Evolutionary conservation across 2,797 vertebrate species (phyloP), one percentile per base, ranked within the genome.

Genomic region (Dallia pectoralis): DNA sequence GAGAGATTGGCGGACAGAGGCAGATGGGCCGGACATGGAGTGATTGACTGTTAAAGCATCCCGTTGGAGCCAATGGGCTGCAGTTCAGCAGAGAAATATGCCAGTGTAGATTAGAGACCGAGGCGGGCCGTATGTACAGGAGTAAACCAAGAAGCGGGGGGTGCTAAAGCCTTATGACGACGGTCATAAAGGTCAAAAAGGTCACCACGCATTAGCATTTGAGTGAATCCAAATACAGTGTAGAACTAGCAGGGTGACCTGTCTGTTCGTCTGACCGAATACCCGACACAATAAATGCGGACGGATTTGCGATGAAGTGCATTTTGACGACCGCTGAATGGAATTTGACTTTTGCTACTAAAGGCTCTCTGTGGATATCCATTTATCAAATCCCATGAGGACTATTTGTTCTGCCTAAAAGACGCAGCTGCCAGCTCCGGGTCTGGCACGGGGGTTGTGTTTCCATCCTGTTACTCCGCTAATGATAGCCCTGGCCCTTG

Each of bases 1-100:
- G 56, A 91, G 85, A 47, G 33, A 32, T 12, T 22, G 49, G 15
- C 0, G 29, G 27, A 22, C 4, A n/a, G 19, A 27, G 19, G 1
- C 30, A 16, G 19, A 7, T 36, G 33, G 33, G 33, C 3, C 7
- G 33, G 33, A 36, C 7, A 36, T 36, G 33, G 7, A 36, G 7
- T 36, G 33, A 36, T 3, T 3, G 33, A 3, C 33, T 3, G 33
- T 36, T 36, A 3, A 36, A 36, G 33, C 7, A 7, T 36, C 33
- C 33, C 7, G 7, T 7, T 36, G 3, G 33, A 3, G 33, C 7
- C 33, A 36, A 36, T 36, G 7, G 33, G 3, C 7, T 36, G 7
- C 7, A 36, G 33, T 36, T 36, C 33, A 36, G 7, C 33, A 3
- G 7, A 36, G 7, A 3, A 3, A 36, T 36, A 7, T 36, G 33